Base-by-base conservation (phyloP, 2,888 invertebrate species). In the Ophonus ardosiacus region DNA sequence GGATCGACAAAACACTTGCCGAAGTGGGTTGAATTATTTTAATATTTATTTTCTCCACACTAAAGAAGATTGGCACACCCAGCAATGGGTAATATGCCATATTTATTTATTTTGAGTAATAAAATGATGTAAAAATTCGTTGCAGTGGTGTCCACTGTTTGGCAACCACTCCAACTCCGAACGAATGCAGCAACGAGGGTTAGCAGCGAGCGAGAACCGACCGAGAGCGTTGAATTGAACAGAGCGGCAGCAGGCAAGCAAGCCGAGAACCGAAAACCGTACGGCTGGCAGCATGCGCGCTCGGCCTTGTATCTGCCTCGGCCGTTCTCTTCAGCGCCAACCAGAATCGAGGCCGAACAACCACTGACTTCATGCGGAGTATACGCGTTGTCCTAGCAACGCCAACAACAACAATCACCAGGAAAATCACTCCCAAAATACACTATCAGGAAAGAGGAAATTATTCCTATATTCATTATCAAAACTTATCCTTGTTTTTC, bases 241-340 rank as follows among this genome's bases (percentile, higher is more conserved):
- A 90, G 92, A 92, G 92, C 92, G 92, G 92, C 92, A 91, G 90
- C 92, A n/a, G 43, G 71, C 40, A 74, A 17, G 71, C 71, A 10
- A 74, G 17, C 43, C 43, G 21, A 18, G 7, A 31, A 68, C 68
- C 68, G 65, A 31, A 51, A 51, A 38, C 31, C n/a, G 68, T 38
- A n/a, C 17, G 10, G 43, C 40, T 10, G 18, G 71, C 24, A 40
- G 71, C 40, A 74, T 68, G 68, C 31, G 68, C 68, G 15, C 24
- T 68, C 71, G 71, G 71, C 71, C 71, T 74, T 74, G 71, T 40
- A 43, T 74, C 51, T 68, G 38, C 65, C 31, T 68, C 38, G 10
- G 68, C 71, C 71, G 71, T 74, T 74, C 71, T 74, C 71, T 74
- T 74, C 71, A 24, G 2, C 31, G 21, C 63, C 63, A 68, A 68